phyloP scores from a whole-genome alignment of 2,888 invertebrate species.

The Sphaerophoria taeniata region DNA sequence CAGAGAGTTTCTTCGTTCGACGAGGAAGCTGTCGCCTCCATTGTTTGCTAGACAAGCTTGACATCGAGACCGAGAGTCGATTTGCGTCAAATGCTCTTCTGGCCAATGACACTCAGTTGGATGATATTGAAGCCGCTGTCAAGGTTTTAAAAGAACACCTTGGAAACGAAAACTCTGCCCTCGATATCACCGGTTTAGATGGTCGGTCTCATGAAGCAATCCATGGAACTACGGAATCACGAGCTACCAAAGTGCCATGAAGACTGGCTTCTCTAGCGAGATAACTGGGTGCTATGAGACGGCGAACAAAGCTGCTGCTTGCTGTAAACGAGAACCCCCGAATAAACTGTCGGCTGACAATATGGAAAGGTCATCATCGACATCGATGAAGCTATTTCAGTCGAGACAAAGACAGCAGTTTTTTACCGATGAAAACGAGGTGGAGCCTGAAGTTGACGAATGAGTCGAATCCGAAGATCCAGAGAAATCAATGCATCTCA shows the following conservation, averaged over 20 bases:
- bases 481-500: constrained; percentile 75
- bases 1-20: constrained; percentile 62
- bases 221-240: too few species aligned
- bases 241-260: constrained; percentile 78
- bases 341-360: too few species aligned
- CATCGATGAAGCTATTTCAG: constrained; percentile 51
- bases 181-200: constrained; percentile 81
- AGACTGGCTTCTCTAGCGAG: constrained; percentile 61
- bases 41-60: constrained; percentile 77
- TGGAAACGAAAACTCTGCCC: constrained; percentile 74
- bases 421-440: constrained; percentile 18
- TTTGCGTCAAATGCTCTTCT: constrained; percentile 64
- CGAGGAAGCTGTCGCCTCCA: constrained; percentile 77
- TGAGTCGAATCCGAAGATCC: constrained; percentile 17
- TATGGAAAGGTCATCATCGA: constrained; percentile 18
- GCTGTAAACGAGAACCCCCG: constrained; percentile 56
- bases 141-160: constrained; percentile 80
- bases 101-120: constrained; percentile 79
- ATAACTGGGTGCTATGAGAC: constrained; percentile 79
- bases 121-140: constrained; percentile 81
- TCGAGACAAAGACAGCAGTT: constrained; percentile 49
- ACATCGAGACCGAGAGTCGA: constrained; percentile 76
- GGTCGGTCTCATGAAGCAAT: constrained; percentile 81
- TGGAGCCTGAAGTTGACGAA: neutral
- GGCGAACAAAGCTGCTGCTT: constrained; percentile 77